A percentile compares a stretch with the other conserved stretches of the same genome.
Conservation (phyloP, 2,888 invertebrate genomes). For the Coecobrya sp. region DNA sequence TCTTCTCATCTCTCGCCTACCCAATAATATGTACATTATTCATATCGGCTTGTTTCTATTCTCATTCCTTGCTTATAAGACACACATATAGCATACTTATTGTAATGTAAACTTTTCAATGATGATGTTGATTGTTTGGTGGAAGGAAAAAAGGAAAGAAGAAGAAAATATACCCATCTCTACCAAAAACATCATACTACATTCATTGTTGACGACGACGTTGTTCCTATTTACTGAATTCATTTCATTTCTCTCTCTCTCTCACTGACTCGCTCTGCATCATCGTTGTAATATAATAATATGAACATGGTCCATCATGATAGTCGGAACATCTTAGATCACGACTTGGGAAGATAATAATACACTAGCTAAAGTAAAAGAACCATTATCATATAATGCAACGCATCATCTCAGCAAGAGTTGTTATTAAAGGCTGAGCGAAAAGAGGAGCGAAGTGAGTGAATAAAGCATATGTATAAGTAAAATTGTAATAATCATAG, state of each 20-base stretch:
- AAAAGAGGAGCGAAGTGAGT: slow-evolving; percentile 78
- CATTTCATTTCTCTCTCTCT: slow-evolving; percentile 56
- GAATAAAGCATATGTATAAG: slow-evolving; percentile 75
- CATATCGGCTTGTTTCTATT: background rate
- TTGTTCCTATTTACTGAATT: slow-evolving; percentile 50
- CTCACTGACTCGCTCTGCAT: slow-evolving; percentile 15
- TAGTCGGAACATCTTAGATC: slow-evolving; percentile 79
- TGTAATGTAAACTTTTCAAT: background rate
- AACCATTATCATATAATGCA: slow-evolving; percentile 80
- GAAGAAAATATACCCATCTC: slow-evolving; percentile 25
- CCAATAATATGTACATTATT: no score
- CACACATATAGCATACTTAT: background rate
- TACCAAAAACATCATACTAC: slow-evolving; percentile 11
- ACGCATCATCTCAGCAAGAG: slow-evolving; percentile 80
- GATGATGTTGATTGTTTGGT: slow-evolving; percentile 14
- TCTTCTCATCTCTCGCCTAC: background rate
- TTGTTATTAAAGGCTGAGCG: slow-evolving; percentile 79
- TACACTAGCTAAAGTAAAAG: slow-evolving; percentile 79
- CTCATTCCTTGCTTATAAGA: background rate
- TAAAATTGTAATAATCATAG: slow-evolving; percentile 61
- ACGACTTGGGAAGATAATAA: slow-evolving; percentile 81
- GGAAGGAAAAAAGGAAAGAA: background rate
- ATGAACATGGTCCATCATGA: slow-evolving; percentile 76
- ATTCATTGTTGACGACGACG: slow-evolving; percentile 45
- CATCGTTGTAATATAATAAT: slow-evolving; percentile 35